These are phyloP conservation scores for Dysmachus trigonus DNA, from an alignment of 2,888 invertebrate genomes.

Conservation along the genomic window DNA sequence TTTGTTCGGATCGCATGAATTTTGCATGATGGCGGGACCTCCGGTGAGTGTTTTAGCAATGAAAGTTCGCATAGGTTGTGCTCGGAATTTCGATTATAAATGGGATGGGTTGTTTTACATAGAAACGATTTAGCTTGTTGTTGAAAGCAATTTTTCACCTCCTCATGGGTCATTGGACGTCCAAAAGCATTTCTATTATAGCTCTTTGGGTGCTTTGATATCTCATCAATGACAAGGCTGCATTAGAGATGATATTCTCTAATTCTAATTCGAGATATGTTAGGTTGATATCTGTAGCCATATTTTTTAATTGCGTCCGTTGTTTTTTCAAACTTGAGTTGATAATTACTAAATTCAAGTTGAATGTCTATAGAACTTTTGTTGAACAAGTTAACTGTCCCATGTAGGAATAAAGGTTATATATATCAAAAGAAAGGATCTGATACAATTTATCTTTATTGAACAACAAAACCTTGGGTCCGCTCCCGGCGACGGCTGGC, in stretches of 20 bases:
- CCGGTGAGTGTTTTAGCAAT: neutral
- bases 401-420: no score
- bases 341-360: neutral
- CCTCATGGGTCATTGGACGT: neutral
- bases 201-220: neutral
- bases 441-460: no score
- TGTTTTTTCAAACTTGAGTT: neutral
- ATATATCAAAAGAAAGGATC: no score
- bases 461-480: no score
- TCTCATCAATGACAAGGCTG: neutral
- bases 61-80: neutral
- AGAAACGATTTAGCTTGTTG: neutral
- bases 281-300: neutral
- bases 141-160: neutral
- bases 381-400: neutral
- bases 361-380: neutral
- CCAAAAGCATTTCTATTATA: no score
- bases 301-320: neutral
- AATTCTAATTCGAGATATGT: neutral
- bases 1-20: neutral
- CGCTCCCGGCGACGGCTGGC: no score
- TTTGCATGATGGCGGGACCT: neutral
- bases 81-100: neutral
- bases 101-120: neutral
- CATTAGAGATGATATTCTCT: neutral